Conservation (phyloP, 2,113 vertebrate species). For the Calyptommatus sinebrachiatus region DNA sequence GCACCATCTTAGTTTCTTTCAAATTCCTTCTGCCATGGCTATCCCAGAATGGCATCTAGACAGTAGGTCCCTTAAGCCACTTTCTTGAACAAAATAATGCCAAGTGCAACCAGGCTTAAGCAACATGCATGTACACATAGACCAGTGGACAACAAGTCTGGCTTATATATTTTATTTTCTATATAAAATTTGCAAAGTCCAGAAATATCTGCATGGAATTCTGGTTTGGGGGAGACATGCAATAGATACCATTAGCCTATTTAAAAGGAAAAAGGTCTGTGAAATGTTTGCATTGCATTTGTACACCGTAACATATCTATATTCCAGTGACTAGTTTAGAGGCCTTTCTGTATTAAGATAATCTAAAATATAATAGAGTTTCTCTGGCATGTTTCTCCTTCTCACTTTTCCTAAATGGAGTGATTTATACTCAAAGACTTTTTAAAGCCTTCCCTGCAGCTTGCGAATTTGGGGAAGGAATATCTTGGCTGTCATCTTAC, state of each 20-base stretch:
- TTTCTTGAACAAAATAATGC: neutral
- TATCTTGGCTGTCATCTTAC: slow-evolving; percentile 38
- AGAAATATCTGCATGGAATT: neutral
- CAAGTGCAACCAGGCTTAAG: neutral
- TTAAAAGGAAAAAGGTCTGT: neutral
- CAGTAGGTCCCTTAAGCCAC: too few species aligned
- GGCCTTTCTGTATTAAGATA: slow-evolving; percentile 59
- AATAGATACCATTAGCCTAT: neutral
- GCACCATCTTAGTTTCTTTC: too few species aligned
- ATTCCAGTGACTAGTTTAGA: slow-evolving; percentile 16
- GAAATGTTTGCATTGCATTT: slow-evolving; percentile 1
- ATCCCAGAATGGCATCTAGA: too few species aligned
- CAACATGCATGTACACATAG: neutral
- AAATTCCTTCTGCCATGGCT: neutral
- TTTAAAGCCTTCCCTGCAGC: slow-evolving; percentile 48
- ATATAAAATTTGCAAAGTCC: neutral
- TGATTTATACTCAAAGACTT: slow-evolving; percentile 58
- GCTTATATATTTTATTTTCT: too few species aligned
- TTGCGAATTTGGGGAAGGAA: slow-evolving; percentile 54
- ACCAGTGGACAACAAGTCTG: neutral
- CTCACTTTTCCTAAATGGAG: slow-evolving; percentile 63
- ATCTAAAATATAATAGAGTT: slow-evolving; percentile 46
- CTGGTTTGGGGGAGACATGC: neutral
- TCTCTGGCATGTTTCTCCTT: slow-evolving; percentile 32
- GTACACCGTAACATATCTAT: neutral